Evolutionary conservation across 30 jellyfish, hydroid and myxozoan genomes (phyloP), one percentile per base, ranked within the genome.

Genomic region (Cassiopea xamachana): DNA sequence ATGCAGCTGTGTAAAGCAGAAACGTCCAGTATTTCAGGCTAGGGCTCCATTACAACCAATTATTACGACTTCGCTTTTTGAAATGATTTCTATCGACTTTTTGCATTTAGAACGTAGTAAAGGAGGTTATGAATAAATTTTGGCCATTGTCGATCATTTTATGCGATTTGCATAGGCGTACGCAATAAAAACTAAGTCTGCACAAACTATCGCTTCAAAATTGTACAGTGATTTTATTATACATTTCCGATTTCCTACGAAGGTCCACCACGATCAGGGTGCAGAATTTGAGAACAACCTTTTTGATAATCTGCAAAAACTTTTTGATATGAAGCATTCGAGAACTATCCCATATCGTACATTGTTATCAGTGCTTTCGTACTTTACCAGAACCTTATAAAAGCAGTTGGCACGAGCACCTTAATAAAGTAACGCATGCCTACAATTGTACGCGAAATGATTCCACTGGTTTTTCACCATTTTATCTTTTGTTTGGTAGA

Each of bases 221-320:
- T 81, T 77, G 3, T 87, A 43, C 77, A 60, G 62, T 1, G 92
- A 88, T 17, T 78, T 79, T 72, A 18, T 67, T 51, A 74, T 88
- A 48, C 92, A 92, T 14, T 88, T 88, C 60, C 87, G 86, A 3
- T 72, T 88, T 39, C 79, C 96, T 1, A 62, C 51, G 9, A 60
- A 60, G 51, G 79, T 88, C 48, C 74, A 69, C 75, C 96, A 88
- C 67, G 96, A 88, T 49, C 96, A 88, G 60, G 96, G 96, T 16
- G 64, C 60, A 39, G 92, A 88, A 70, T 79, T 88, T 59, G 96
- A 88, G 49, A 88, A 79, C 50, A 76, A n/a, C 60, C 77, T 87
- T 27, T 87, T 87, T 75, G 48, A 87, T 19, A 59, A 87, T n/a
- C 85, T 87, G 1, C 84, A 77, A 59, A 64, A 78, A 17, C 64